Percentiles rank a stretch among this genome's conserved stretches.
Conservation (phyloP, 2,888 invertebrate genomes). For the Himalopsyche japonica region DNA sequence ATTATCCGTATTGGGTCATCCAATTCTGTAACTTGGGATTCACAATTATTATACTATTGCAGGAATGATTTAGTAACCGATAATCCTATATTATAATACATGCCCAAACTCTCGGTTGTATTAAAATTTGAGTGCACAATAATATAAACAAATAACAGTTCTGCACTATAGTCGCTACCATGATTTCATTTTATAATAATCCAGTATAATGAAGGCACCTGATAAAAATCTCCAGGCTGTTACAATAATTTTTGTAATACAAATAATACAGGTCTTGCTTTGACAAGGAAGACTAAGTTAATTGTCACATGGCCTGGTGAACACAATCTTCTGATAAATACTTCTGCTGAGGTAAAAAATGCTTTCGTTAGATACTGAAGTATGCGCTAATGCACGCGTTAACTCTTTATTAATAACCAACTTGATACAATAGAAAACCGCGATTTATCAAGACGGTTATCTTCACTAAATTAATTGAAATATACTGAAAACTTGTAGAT, state of each 20-base stretch:
- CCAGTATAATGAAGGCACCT: slow-evolving; percentile 12
- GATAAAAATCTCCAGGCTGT: slow-evolving; percentile 6
- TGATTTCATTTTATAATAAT: neutral
- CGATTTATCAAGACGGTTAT: neutral
- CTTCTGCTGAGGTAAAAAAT: neutral
- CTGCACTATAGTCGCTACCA: neutral
- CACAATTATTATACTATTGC: too few species aligned
- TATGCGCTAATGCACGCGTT: neutral
- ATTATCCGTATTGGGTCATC: too few species aligned
- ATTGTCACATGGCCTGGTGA: slow-evolving; percentile 28
- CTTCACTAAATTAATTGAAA: neutral
- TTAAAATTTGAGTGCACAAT: too few species aligned
- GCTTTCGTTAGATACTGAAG: neutral
- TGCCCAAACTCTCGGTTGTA: too few species aligned
- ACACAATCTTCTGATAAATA: slow-evolving; percentile 19
- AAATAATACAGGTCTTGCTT: slow-evolving; percentile 19
- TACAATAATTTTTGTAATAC: slow-evolving; percentile 24
- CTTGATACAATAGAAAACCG: neutral
- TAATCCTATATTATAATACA: too few species aligned
- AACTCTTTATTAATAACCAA: neutral
- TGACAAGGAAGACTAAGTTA: slow-evolving; percentile 29
- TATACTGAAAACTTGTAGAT: too few species aligned
- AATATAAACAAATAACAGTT: neutral
- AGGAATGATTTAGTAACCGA: too few species aligned
- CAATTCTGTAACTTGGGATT: too few species aligned